Conservation (phyloP, 2,888 invertebrate genomes). For the Thecocarcelia acutangulata region DNA sequence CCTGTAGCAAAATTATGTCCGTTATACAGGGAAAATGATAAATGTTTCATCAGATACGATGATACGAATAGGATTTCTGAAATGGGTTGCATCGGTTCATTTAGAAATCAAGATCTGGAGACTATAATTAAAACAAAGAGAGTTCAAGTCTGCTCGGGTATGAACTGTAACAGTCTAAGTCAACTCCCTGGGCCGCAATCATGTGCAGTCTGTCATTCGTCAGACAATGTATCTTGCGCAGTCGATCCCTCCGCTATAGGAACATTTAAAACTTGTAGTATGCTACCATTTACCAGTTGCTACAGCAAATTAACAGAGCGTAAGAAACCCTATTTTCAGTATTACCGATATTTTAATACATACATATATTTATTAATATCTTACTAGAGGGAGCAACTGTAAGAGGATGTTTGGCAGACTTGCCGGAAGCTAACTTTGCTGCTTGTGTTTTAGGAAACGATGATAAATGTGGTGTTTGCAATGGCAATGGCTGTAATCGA, state of each 20-base stretch:
- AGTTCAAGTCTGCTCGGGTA: constrained; percentile 75
- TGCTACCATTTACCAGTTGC: constrained; percentile 76
- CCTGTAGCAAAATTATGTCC: constrained; percentile 72
- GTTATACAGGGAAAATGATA: constrained; percentile 74
- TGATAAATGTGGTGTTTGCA: constrained; percentile 74
- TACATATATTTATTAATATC: background rate
- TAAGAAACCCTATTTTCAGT: constrained; percentile 50
- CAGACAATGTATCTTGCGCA: constrained; percentile 73
- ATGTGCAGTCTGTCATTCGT: constrained; percentile 76
- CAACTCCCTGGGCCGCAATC: constrained; percentile 66
- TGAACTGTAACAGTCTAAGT: constrained; percentile 74
- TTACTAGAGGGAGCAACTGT: constrained; percentile 75
- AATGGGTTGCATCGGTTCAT: constrained; percentile 77
- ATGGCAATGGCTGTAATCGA: constrained; percentile 75
- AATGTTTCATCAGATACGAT: constrained; percentile 75
- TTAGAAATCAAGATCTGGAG: constrained; percentile 74
- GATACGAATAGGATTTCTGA: constrained; percentile 72
- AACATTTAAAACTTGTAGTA: constrained; percentile 71
- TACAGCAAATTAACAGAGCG: constrained; percentile 71
- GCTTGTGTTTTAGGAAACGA: constrained; percentile 75
- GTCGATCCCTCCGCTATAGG: constrained; percentile 72
- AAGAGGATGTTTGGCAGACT: constrained; percentile 76
- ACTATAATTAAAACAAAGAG: constrained; percentile 76
- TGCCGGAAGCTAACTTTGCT: constrained; percentile 73
- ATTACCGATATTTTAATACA: background rate